Evolutionary conservation across 2,888 invertebrate genomes (phyloP), one percentile per base, ranked within the genome.

Genomic region (Chrysina gloriosa): DNA sequence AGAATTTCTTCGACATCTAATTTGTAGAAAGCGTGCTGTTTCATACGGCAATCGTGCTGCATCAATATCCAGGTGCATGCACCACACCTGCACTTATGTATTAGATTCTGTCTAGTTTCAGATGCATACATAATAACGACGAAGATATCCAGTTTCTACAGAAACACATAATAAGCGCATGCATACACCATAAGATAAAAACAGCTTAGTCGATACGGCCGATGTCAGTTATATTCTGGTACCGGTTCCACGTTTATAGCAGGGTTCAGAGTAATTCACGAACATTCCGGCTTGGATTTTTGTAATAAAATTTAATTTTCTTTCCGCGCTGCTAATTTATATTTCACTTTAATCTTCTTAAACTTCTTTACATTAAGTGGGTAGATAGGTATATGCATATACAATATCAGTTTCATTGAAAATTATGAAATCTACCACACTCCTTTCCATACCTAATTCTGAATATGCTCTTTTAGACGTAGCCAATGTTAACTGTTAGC

Each of bases 191-290:
- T 6, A 29, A 50, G 29, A 14, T 7, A 50, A 50, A 50, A 29
- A 21, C 6, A 50, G 29, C n/a, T n/a, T n/a, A 50, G 29, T 21
- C 27, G 14, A 11, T 50, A 29, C 2, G 29, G 27, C 50, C 27
- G 50, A 29, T 50, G 50, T 27, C 27, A 50, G 50, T 50, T 50
- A 47, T 47, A 23, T 47, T 47, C 47, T 23, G 16, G 47, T 47
- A 47, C 47, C 47, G 47, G 47, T 47, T 47, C 23, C 6, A 27
- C 27, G 14, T 50, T 50, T 27, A 50, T 29, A 16, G 27, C 27
- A 9, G 19, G 6, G 16, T 7, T 14, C 42, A 16, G 5, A 14
- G 11, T 50, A 11, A 50, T 27, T 50, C 27, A 27, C 29, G 27
- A 27, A 50, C 16, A 16, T 27, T 27, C 5, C n/a, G 2, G 16